Conservation (phyloP, 2,113 vertebrate genomes). For the Trematomus loennbergii region DNA sequence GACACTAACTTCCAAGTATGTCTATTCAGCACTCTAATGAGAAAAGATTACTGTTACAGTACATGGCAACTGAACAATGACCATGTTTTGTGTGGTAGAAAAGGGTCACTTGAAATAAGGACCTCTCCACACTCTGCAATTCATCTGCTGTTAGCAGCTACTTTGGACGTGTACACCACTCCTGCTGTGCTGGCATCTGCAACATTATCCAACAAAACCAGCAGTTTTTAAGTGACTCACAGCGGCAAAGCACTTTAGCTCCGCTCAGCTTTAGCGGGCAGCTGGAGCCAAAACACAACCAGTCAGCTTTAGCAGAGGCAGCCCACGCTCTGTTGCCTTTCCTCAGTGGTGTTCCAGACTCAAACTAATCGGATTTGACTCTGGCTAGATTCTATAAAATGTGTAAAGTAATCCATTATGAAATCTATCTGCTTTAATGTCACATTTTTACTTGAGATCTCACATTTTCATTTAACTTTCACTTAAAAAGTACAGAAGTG, state of each 20-base stretch:
- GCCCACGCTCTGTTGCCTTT: slow-evolving; percentile 4
- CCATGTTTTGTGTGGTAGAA: neutral
- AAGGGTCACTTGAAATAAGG: slow-evolving; percentile 1
- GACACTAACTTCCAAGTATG: too few relatives aligned
- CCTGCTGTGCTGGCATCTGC: slow-evolving; percentile 42
- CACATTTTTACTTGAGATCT: slow-evolving; percentile 16
- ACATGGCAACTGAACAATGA: neutral
- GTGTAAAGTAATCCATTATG: slow-evolving; percentile 17
- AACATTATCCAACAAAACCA: slow-evolving; percentile 37
- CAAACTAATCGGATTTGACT: slow-evolving; percentile 31
- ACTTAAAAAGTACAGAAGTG: slow-evolving; percentile 11
- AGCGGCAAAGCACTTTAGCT: slow-evolving; percentile 2
- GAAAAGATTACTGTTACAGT: neutral
- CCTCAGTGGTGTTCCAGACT: slow-evolving; percentile 15
- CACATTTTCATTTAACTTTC: slow-evolving; percentile 23
- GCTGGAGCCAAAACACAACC: slow-evolving; percentile 8
- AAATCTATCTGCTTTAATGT: slow-evolving; percentile 34
- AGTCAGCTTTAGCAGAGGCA: slow-evolving; percentile 4
- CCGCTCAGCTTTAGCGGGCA: neutral
- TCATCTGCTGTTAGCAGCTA: slow-evolving; percentile 23
- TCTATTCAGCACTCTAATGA: too few relatives aligned
- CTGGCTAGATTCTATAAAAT: slow-evolving; percentile 11
- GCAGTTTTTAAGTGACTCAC: slow-evolving; percentile 6
- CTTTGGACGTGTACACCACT: slow-evolving; percentile 1
- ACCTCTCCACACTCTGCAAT: neutral